A percentile compares a stretch with the other conserved stretches of the same genome.
Conservation (phyloP, 2,113 vertebrate species). For the Ceyx cyanopectus region DNA sequence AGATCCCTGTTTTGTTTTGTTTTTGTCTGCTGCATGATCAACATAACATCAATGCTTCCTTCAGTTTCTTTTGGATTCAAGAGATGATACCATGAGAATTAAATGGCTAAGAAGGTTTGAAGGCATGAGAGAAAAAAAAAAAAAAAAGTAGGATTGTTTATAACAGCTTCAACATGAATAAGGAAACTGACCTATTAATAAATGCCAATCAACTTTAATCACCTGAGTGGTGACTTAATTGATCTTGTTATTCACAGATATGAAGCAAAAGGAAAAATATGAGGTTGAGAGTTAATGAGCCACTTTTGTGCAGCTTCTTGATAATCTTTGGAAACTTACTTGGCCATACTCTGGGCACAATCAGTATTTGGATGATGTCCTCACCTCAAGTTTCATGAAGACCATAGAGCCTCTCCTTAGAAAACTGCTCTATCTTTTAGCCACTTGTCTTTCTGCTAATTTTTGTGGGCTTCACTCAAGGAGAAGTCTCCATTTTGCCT, state of each 20-base stretch:
- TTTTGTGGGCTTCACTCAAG: background rate
- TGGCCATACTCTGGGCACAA: background rate
- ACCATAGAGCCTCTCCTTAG: background rate
- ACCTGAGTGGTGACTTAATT: background rate
- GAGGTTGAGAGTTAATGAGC: background rate
- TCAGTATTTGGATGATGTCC: background rate
- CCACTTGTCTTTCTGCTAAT: background rate
- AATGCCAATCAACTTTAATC: background rate
- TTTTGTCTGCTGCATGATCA: background rate
- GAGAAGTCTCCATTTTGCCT: background rate
- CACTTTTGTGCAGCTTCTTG: background rate
- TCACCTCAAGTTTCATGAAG: background rate
- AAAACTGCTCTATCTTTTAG: background rate
- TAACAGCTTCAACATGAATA: background rate
- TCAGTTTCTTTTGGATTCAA: background rate
- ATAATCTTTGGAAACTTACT: background rate
- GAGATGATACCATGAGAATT: background rate
- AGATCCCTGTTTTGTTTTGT: background rate
- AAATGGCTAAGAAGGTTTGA: background rate
- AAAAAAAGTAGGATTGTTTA: background rate
- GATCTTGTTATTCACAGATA: background rate
- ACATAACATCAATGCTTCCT: background rate
- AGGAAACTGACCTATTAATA: constrained; percentile 7
- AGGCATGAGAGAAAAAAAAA: background rate
- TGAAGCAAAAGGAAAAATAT: background rate